A percentile compares a stretch with the other conserved stretches of the same genome.
Conservation (phyloP, 1,140 invertebrate genomes). For the Whitmania pigra region DNA sequence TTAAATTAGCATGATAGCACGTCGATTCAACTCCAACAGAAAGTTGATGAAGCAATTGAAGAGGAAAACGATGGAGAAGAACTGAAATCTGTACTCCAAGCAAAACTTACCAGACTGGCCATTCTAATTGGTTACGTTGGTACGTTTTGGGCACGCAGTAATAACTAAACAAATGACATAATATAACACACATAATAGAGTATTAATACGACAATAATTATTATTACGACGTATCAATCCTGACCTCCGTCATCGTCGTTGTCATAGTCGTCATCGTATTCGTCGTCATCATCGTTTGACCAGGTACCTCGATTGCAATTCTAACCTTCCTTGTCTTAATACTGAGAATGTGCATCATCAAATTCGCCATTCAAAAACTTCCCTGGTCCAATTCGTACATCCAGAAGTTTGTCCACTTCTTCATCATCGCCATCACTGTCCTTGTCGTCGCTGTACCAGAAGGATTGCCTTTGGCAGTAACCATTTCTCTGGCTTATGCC, state of each 20-base stretch:
- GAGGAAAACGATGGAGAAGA: conserved; percentile 26
- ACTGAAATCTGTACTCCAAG: conserved; percentile 91
- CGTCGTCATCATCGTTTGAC: conserved; percentile 25
- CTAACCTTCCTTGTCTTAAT: conserved; percentile 87
- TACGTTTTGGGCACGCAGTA: conserved; percentile 33
- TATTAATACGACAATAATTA: no score
- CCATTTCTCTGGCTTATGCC: conserved; percentile 88
- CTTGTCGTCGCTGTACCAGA: conserved; percentile 97
- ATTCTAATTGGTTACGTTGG: conserved; percentile 98
- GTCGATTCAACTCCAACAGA: no score
- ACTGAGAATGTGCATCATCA: conserved; percentile 78
- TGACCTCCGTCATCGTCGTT: background rate
- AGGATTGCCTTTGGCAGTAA: conserved; percentile 89
- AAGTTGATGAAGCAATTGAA: conserved; percentile 40
- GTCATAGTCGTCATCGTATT: background rate
- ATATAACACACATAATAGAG: no score
- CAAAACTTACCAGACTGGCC: conserved; percentile 93
- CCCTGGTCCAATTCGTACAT: conserved; percentile 54
- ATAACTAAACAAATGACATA: no score
- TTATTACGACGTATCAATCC: no score
- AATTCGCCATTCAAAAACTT: conserved; percentile 62
- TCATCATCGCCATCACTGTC: conserved; percentile 97
- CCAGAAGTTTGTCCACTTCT: conserved; percentile 52
- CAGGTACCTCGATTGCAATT: conserved; percentile 81
- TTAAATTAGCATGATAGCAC: no score